Conservation (phyloP, 2,888 invertebrate species). For the Tanaodytes sp. region DNA sequence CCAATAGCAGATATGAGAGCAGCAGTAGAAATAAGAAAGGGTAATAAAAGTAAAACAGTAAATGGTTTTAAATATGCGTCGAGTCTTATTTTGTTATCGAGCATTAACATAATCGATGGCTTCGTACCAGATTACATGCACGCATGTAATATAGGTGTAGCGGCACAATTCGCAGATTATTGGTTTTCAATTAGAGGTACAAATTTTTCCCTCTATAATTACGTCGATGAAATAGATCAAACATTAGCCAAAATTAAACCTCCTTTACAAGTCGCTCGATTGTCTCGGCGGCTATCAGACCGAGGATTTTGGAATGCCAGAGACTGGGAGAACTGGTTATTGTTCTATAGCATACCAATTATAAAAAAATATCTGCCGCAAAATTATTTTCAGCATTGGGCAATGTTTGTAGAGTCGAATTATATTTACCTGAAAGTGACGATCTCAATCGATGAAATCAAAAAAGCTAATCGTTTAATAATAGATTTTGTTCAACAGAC, state of each 20-base stretch:
- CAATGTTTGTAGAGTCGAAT: slow-evolving; percentile 16
- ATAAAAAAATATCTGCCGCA: neutral
- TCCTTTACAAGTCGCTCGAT: slow-evolving; percentile 8
- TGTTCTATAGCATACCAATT: slow-evolving; percentile 8
- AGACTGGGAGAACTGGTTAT: slow-evolving; percentile 6
- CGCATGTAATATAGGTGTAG: slow-evolving; percentile 33
- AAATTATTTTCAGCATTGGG: slow-evolving; percentile 8
- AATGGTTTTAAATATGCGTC: slow-evolving; percentile 30
- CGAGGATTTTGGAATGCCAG: slow-evolving; percentile 18
- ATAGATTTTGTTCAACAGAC: neutral
- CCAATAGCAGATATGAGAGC: neutral
- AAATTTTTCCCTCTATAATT: neutral
- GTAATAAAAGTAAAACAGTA: slow-evolving; percentile 3
- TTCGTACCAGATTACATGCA: slow-evolving; percentile 49
- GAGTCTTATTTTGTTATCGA: slow-evolving; percentile 10
- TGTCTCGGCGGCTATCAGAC: slow-evolving; percentile 8
- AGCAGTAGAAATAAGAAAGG: slow-evolving; percentile 3
- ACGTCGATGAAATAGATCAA: neutral
- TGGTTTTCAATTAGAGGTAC: slow-evolving; percentile 26
- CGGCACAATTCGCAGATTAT: slow-evolving; percentile 37
- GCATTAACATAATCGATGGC: slow-evolving; percentile 44
- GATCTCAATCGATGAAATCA: neutral
- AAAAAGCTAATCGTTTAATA: neutral
- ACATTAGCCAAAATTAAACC: slow-evolving; percentile 1
- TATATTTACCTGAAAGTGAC: slow-evolving; percentile 9